Base-by-base conservation (phyloP, 2,888 invertebrate genomes). In the Yponomeuta sedellus region DNA sequence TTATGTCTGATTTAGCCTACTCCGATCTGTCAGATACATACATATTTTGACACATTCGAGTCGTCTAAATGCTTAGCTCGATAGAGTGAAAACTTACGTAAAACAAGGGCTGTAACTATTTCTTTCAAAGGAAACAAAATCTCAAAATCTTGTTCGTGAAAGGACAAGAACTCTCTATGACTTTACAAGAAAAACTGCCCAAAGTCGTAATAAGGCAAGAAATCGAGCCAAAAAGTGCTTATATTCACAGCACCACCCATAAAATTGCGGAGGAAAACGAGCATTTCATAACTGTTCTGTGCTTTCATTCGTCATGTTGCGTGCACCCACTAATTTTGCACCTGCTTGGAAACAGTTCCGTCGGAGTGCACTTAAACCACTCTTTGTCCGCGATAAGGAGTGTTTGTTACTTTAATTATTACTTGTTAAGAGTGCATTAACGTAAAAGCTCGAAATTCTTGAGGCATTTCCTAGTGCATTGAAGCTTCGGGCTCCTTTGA, bases 281-380 rank as follows among this genome's bases (percentile, higher is more conserved):
- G 44, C 44, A 16, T 52, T 52, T 52, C 44, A 52, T 52, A 52
- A 52, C 44, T 52, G 44, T 52, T 52, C 44, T 52, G 44, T 52
- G 16, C 16, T 52, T 52, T 16, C 44, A 52, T 52, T 52, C 44
- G 44, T 52, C 44, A 52, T 52, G 44, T 59, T 59, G 59, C 59
- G 20, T 59, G 25, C 76, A 52, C 44, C 44, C 44, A 52, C 78
- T 74, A 73, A 75, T 77, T 80, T 80, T 71, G 74, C 81, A 79
- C 78, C 77, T 77, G 75, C 67, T 69, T 66, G 67, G 58, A 25
- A 57, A 62, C 25, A 20, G 12, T 20, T 20, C 59, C 59, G 59
- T 4, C 59, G 59, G 25, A 58, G 25, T 59, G 59, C 59, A 22
- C 20, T 59, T 66, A 69, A 72, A 52, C 72, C 67, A 52, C 67